Percentiles rank a stretch among this genome's conserved stretches.
phyloP scores from a whole-genome alignment of 2,797 vertebrate genomes.

The Oceanodroma leucorhoa region DNA sequence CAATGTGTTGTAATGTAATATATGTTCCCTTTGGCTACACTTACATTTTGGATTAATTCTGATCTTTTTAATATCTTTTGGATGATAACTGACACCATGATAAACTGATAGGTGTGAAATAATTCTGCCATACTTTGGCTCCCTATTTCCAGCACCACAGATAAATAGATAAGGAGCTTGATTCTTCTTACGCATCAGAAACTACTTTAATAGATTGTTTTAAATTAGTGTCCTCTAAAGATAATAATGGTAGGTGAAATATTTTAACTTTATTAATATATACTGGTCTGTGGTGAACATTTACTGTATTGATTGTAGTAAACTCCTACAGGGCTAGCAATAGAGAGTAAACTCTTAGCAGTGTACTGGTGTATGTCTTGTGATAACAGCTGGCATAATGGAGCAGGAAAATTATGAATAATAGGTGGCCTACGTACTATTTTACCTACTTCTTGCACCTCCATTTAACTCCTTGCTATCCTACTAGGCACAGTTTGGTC shows the following conservation, averaged over 20 bases:
- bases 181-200: not conserved
- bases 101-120: not conserved
- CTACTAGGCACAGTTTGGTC: not conserved
- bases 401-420: not conserved
- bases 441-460: not conserved
- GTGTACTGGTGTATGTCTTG: not conserved
- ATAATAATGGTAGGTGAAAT: not conserved
- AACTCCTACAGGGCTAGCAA: not conserved
- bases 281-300: accelerated
- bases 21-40: not conserved
- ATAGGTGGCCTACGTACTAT: not conserved
- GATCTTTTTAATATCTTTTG: not conserved
- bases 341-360: not conserved
- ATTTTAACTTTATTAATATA: not conserved
- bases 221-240: not conserved
- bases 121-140: not conserved
- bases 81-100: not conserved
- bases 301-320: not conserved
- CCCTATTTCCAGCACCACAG: not conserved
- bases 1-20: not conserved
- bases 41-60: not conserved
- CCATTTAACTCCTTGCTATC: not conserved
- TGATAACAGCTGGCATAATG: not conserved
- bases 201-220: not conserved
- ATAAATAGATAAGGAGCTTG: not conserved